These are phyloP conservation scores for Anguilla obscura DNA, from an alignment of 2,797 vertebrate species.

Conservation along the genomic window DNA sequence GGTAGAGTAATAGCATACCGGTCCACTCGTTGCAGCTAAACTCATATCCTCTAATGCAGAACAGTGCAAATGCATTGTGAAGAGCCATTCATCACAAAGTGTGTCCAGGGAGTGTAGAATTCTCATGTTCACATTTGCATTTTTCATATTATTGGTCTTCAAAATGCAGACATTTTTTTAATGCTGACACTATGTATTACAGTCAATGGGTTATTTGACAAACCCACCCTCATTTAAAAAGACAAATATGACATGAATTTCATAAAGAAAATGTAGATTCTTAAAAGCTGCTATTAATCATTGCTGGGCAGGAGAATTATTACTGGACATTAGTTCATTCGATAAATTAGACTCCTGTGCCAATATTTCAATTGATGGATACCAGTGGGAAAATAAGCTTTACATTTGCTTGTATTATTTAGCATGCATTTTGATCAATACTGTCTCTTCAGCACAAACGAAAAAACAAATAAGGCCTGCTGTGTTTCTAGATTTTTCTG, in stretches of 20 bases:
- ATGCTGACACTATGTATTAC: constrained; percentile 47
- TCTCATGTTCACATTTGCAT: constrained; percentile 44
- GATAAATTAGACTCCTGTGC: constrained; percentile 62
- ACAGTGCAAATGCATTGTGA: not conserved
- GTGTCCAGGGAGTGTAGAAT: not conserved
- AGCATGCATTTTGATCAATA: constrained; percentile 14
- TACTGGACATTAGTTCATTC: constrained; percentile 56
- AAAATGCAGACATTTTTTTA: constrained; percentile 46
- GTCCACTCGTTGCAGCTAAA: not conserved
- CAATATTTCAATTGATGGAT: constrained; percentile 52
- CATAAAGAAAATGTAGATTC: constrained; percentile 60
- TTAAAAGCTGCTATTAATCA: constrained; percentile 65
- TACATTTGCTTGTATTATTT: constrained; percentile 3
- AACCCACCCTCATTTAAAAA: constrained; percentile 48
- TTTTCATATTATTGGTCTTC: constrained; percentile 51
- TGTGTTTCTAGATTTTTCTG: not conserved
- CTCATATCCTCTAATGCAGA: not conserved
- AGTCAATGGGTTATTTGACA: constrained; percentile 62
- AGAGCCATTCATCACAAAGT: not conserved
- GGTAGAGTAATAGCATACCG: not conserved
- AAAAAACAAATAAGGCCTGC: not conserved
- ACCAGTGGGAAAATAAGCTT: constrained; percentile 6
- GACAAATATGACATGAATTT: constrained; percentile 57
- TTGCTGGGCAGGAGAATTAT: constrained; percentile 58
- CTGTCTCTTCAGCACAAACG: not conserved